These are phyloP conservation scores for Euclidia mi DNA, from an alignment of 2,888 invertebrate genomes.

Conservation along the genomic window DNA sequence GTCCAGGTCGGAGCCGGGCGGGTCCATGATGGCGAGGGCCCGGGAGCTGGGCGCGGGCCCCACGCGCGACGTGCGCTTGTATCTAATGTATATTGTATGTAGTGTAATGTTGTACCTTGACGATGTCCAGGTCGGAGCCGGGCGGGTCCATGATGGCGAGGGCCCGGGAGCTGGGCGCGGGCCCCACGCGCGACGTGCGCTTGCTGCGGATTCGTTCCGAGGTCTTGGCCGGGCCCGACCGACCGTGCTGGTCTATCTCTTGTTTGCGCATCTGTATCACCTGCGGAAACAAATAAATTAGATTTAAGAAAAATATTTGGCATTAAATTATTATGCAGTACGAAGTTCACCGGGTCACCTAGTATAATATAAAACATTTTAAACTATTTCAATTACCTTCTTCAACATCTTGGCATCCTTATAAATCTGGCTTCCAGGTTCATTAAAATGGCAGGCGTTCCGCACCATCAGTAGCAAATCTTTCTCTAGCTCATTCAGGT, in stretches of 20 bases:
- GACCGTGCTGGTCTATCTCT: conserved; percentile 93
- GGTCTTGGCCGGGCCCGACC: conserved; percentile 90
- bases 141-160: conserved; percentile 91
- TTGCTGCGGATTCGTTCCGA: conserved; percentile 93
- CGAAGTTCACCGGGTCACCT: too few species aligned
- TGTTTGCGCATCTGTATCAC: conserved; percentile 92
- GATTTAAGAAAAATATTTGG: too few species aligned
- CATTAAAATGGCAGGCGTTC: conserved; percentile 99
- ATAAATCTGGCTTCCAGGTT: conserved; percentile 98
- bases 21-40: conserved; percentile 90
- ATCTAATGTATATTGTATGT: too few species aligned
- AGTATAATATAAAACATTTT: too few species aligned
- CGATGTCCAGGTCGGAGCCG: conserved; percentile 89
- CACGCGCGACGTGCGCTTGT: conserved; percentile 83
- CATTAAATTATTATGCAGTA: too few species aligned
- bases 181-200: conserved; percentile 80
- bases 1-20: conserved; percentile 91
- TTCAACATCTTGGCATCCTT: conserved; percentile 97
- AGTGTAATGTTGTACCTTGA: too few species aligned
- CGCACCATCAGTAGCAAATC: conserved; percentile 97
- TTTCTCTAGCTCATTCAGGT: conserved; percentile 95
- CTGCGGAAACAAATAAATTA: too few species aligned
- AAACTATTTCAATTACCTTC: conserved; percentile 91
- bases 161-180: conserved; percentile 78
- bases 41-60: conserved; percentile 79